A percentile compares a stretch with the other conserved stretches of the same genome.
Evolutionary conservation across 2,888 invertebrate genomes (phyloP).

Genomic region (Drymonia ruficornis): DNA sequence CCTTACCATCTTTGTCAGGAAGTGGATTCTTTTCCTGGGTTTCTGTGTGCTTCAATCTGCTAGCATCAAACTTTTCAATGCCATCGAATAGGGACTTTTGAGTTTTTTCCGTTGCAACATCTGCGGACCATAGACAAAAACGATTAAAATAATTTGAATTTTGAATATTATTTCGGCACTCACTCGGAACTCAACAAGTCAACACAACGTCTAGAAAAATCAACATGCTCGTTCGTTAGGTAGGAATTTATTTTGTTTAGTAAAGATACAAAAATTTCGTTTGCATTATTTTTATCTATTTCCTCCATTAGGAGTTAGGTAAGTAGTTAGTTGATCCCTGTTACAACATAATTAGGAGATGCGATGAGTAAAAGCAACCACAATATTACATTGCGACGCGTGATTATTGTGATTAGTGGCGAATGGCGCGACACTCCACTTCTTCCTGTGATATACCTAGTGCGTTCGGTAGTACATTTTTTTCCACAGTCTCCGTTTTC

Average conservation of each 20-base stretch:
- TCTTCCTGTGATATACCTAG: conserved; percentile 86
- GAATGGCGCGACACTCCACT: conserved; percentile 42
- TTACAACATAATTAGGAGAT: conserved; percentile 38
- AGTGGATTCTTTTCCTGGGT: conserved; percentile 97
- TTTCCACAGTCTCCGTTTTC: conserved; percentile 92
- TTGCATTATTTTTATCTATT: background rate
- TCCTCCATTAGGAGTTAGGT: conserved; percentile 26
- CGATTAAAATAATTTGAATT: conserved; percentile 13
- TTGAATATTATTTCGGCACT: conserved; percentile 17
- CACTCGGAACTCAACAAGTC: too few relatives aligned
- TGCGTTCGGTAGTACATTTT: conserved; percentile 92
- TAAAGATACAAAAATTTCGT: conserved; percentile 8
- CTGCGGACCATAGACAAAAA: conserved; percentile 79
- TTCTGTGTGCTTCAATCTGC: conserved; percentile 94
- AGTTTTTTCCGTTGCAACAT: conserved; percentile 94
- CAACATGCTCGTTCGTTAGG: conserved; percentile 52
- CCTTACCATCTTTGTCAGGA: conserved; percentile 96
- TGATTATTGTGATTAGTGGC: conserved; percentile 33
- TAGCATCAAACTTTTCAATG: conserved; percentile 93
- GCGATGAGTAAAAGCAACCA: conserved; percentile 45
- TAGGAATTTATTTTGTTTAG: conserved; percentile 44
- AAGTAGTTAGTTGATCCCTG: conserved; percentile 31
- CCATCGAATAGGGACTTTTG: conserved; percentile 93
- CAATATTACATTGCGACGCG: conserved; percentile 36
- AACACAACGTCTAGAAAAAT: conserved; percentile 38